These are phyloP conservation scores for Leptobrachium ailaonicum DNA, from an alignment of 2,113 vertebrate species.

Conservation along the genomic window DNA sequence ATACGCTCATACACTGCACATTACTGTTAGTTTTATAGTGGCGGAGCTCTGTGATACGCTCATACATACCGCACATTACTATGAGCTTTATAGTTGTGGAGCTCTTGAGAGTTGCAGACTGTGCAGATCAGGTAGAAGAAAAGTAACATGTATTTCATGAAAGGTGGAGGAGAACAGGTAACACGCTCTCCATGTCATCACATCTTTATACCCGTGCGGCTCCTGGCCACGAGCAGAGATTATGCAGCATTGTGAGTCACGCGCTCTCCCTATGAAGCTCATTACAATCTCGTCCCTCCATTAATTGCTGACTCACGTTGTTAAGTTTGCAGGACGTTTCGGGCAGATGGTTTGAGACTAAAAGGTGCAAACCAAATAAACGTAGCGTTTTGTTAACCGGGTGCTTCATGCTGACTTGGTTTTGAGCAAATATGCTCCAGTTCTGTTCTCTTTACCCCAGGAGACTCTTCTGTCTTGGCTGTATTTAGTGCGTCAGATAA, in stretches of 20 bases:
- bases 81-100: not conserved
- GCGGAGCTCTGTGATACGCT: no score
- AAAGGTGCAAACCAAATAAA: slow-evolving; percentile 6
- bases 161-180: no score
- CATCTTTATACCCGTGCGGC: no score
- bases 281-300: not conserved
- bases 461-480: not conserved
- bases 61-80: no score
- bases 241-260: no score
- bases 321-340: not conserved
- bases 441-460: not conserved
- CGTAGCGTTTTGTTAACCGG: not conserved
- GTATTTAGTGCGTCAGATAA: not conserved
- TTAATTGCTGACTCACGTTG: not conserved
- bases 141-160: no score
- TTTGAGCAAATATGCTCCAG: not conserved
- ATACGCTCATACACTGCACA: no score
- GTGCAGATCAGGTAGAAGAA: no score
- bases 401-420: not conserved
- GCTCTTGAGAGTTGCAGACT: not conserved
- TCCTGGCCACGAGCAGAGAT: no score
- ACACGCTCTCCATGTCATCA: no score
- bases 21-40: no score
- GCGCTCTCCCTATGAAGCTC: no score
- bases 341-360: slow-evolving; percentile 8